These are phyloP conservation scores for Anas platyrhynchos DNA, from an alignment of 2,113 vertebrate genomes.

Conservation along the genomic window DNA sequence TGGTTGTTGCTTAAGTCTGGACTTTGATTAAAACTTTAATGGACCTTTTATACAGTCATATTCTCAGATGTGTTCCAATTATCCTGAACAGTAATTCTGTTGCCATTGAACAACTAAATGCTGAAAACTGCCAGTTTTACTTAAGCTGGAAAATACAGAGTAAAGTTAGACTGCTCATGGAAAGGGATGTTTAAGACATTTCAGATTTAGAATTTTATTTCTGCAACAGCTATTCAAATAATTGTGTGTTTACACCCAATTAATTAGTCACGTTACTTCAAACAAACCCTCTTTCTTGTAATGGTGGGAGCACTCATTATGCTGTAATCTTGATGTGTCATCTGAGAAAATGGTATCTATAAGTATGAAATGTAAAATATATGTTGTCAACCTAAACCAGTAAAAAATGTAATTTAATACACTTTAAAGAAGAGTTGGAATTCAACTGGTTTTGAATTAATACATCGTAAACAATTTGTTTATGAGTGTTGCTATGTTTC, in stretches of 20 bases:
- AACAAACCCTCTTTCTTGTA: not conserved
- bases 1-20: not conserved
- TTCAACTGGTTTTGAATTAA: not conserved
- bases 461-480: not conserved
- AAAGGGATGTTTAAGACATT: slow-evolving; percentile 25
- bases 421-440: not conserved
- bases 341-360: not conserved
- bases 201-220: not conserved
- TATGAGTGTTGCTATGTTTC: not conserved
- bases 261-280: not conserved
- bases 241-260: not conserved
- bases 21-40: slow-evolving; percentile 6
- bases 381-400: not conserved
- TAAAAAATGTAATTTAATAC: not conserved
- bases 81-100: not conserved
- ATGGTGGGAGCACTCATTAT: not conserved
- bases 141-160: not conserved
- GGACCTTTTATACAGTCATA: not conserved
- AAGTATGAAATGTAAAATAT: not conserved
- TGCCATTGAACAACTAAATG: not conserved
- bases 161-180: not conserved
- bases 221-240: not conserved
- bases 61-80: not conserved
- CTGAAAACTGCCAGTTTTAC: not conserved
- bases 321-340: not conserved